Base-by-base conservation (phyloP, 2,113 vertebrate genomes). In the Phylloscopus trochiloides region DNA sequence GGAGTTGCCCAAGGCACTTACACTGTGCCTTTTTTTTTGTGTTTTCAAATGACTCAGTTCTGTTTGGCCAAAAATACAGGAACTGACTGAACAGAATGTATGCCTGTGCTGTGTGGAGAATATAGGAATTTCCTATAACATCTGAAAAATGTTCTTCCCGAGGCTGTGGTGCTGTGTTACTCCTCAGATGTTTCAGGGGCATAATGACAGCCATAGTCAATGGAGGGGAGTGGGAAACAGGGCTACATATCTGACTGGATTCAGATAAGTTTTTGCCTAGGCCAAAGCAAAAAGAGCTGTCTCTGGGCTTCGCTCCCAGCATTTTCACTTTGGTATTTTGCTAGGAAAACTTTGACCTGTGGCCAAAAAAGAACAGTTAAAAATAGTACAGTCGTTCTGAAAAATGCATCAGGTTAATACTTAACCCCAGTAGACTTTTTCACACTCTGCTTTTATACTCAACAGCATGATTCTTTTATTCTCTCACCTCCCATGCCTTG, bases 321-420 rank as follows among this genome's bases (percentile, higher is more conserved):
- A 26, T 97, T 97, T 97, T 96, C 94, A 82, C 94, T 94, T 94
- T 90, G 97, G 96, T 96, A 97, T 98, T 97, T 97, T 95, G 95
- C 95, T 97, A 88, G 96, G 96, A 97, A 96, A 97, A 97, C 96
- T 97, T 97, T 98, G 98, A 97, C 97, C 97, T 89, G 79, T 94
- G 97, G 97, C 98, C 97, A 98, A 97, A 97, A 96, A 97, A 96
- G 93, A 93, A 63, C 86, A 94, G 96, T 97, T 98, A 98, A 98
- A 98, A 98, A 98, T 98, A 98, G 97, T 95, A 80, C 83, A 92
- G 90, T 97, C 88, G 25, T 92, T 96, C 95, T 98, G 94, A 97
- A 97, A 93, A 95, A 93, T 94, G 95, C 94, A 86, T 96, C 94
- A 96, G 94, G 93, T 97, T 98, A 96, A 96, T 91, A 58, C 66